Percentiles rank a stretch among this genome's conserved stretches.
phyloP scores from a whole-genome alignment of 2,888 invertebrate species.

The Meteorus cinctellus region DNA sequence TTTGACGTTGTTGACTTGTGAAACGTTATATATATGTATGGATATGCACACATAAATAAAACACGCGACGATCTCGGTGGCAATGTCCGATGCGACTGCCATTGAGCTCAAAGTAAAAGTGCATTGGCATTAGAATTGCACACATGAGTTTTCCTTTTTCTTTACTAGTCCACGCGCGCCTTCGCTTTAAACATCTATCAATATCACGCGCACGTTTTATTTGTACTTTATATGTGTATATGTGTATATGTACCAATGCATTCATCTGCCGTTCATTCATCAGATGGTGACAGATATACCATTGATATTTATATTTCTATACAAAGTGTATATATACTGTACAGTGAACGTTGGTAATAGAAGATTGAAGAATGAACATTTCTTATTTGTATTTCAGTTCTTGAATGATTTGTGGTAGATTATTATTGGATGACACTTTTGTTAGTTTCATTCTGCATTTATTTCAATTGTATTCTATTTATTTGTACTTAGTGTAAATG shows the following conservation, averaged over 20 bases:
- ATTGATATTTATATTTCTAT: slow-evolving; percentile 23
- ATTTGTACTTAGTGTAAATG: too few relatives aligned
- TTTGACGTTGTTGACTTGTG: slow-evolving; percentile 53
- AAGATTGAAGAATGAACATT: too few relatives aligned
- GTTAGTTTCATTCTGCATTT: too few relatives aligned
- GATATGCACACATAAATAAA: slow-evolving; percentile 46
- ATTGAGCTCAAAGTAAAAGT: slow-evolving; percentile 67
- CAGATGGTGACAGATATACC: slow-evolving; percentile 6
- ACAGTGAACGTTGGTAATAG: too few relatives aligned
- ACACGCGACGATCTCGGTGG: slow-evolving; percentile 55
- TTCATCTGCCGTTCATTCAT: slow-evolving; percentile 19
- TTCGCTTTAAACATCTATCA: neutral
- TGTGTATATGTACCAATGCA: slow-evolving; percentile 38
- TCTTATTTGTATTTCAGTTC: too few relatives aligned
- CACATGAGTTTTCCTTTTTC: slow-evolving; percentile 57
- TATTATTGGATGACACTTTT: too few relatives aligned
- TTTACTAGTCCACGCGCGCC: slow-evolving; percentile 12
- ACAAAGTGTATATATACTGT: neutral
- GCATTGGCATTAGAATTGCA: slow-evolving; percentile 62
- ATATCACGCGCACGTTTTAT: slow-evolving; percentile 24
- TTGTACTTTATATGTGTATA: slow-evolving; percentile 21
- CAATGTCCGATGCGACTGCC: slow-evolving; percentile 63
- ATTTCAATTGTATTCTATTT: too few relatives aligned
- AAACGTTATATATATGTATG: neutral
- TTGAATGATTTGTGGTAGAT: too few relatives aligned